Percentiles rank a stretch among this genome's conserved stretches.
These are phyloP conservation scores for Pangasius krempfi DNA, from an alignment of 2,797 vertebrate species.

Conservation along the genomic window DNA sequence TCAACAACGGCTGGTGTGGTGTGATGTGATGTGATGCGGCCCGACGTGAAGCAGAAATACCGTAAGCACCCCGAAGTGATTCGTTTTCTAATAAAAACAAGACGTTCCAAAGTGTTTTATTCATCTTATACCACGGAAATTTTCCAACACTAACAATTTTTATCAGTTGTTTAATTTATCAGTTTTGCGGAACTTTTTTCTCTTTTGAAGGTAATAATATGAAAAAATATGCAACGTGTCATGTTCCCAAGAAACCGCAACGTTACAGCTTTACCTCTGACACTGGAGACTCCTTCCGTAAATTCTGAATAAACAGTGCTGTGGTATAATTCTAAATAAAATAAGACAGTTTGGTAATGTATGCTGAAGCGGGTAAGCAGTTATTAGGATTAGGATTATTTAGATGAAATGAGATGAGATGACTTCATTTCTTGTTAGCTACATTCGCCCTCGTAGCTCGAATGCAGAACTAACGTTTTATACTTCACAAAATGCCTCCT, in stretches of 20 bases:
- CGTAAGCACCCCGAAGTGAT: too few relatives aligned
- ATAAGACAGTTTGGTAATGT: not conserved
- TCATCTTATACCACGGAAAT: too few relatives aligned
- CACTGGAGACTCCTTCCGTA: not conserved
- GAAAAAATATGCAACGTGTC: not conserved
- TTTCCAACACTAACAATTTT: too few relatives aligned
- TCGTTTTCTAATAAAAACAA: too few relatives aligned
- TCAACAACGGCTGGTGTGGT: too few relatives aligned
- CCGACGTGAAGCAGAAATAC: too few relatives aligned
- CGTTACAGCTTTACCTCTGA: not conserved
- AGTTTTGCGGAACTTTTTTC: not conserved
- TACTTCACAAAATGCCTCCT: not conserved
- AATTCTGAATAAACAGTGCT: not conserved
- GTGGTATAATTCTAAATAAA: not conserved
- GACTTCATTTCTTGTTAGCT: not conserved
- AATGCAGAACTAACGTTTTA: not conserved
- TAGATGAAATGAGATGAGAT: not conserved
- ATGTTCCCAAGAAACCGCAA: not conserved
- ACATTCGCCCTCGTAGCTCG: not conserved
- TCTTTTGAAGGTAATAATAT: not conserved
- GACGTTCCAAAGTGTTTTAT: too few relatives aligned
- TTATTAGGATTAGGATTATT: not conserved
- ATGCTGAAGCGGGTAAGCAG: not conserved
- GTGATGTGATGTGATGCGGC: too few relatives aligned
- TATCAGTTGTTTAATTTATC: too few relatives aligned